These are phyloP conservation scores for Hephaestus fuliginosus DNA, from an alignment of 2,797 vertebrate species.

Conservation along the genomic window DNA sequence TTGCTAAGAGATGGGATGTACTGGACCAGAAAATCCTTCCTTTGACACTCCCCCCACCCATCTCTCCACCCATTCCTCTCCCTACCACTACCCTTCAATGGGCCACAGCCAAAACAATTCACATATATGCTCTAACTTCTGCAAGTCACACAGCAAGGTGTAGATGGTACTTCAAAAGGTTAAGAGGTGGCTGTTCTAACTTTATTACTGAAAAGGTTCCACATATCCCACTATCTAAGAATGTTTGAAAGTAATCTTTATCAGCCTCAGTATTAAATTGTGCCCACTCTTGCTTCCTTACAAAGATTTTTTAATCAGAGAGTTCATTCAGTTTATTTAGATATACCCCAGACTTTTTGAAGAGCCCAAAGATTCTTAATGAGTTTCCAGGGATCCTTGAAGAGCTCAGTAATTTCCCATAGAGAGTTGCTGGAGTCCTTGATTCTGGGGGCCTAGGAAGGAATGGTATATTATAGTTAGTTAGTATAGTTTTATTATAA, in stretches of 20 bases:
- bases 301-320: not conserved
- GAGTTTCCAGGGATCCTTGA: slow-evolving; percentile 11
- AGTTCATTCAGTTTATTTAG: no score
- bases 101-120: slow-evolving; percentile 63
- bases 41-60: slow-evolving; percentile 57
- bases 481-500: not conserved
- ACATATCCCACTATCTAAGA: not conserved
- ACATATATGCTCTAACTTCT: slow-evolving; percentile 53
- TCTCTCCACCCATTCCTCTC: slow-evolving; percentile 33
- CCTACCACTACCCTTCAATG: slow-evolving; percentile 38
- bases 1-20: slow-evolving; percentile 87
- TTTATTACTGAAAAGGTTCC: not conserved
- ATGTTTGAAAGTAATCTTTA: not conserved
- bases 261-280: not conserved
- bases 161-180: not conserved
- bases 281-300: not conserved
- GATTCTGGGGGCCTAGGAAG: not conserved
- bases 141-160: slow-evolving; percentile 1
- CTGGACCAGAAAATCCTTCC: slow-evolving; percentile 85
- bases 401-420: not conserved
- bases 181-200: not conserved
- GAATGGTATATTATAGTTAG: not conserved
- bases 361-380: not conserved
- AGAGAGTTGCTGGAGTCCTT: not conserved
- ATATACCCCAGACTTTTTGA: not conserved